Percentiles rank a stretch among this genome's conserved stretches.
phyloP scores from a whole-genome alignment of 2,113 vertebrate genomes.

The Toxostoma redivivum region DNA sequence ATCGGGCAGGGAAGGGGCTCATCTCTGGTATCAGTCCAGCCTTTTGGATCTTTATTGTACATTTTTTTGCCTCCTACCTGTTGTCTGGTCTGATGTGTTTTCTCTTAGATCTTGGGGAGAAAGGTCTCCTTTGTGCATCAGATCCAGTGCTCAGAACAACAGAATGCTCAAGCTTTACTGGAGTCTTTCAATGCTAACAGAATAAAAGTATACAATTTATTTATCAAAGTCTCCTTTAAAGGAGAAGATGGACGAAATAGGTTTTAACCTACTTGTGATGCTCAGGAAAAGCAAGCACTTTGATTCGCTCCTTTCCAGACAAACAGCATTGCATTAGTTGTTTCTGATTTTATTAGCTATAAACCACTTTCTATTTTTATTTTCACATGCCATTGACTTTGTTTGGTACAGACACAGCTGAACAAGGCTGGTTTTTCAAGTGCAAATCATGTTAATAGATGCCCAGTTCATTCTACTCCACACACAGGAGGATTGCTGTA shows the following conservation, averaged over 20 bases:
- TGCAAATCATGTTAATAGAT: conserved; percentile 5
- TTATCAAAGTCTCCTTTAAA: conserved; percentile 9
- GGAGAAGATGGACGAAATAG: background rate
- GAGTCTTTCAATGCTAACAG: background rate
- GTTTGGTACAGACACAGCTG: background rate
- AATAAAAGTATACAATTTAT: conserved; percentile 6
- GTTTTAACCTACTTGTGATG: conserved; percentile 18
- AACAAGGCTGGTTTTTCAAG: background rate
- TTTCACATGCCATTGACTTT: conserved; percentile 28
- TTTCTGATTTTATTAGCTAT: conserved; percentile 39
- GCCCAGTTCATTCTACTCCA: background rate
- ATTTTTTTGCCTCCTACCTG: background rate
- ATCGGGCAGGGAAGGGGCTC: background rate
- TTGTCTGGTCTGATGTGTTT: background rate
- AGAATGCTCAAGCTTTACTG: background rate
- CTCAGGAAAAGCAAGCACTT: background rate
- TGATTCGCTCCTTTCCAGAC: background rate
- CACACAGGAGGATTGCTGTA: background rate
- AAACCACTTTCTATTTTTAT: conserved; percentile 30
- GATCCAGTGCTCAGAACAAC: background rate
- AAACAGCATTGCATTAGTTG: conserved; percentile 30
- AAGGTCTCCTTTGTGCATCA: background rate
- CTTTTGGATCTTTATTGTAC: background rate
- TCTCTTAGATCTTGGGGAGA: background rate
- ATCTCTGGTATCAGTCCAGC: background rate